Evolutionary conservation across 2,888 invertebrate genomes (phyloP), one percentile per base, ranked within the genome.

Genomic region (Drosophila siamana): DNA sequence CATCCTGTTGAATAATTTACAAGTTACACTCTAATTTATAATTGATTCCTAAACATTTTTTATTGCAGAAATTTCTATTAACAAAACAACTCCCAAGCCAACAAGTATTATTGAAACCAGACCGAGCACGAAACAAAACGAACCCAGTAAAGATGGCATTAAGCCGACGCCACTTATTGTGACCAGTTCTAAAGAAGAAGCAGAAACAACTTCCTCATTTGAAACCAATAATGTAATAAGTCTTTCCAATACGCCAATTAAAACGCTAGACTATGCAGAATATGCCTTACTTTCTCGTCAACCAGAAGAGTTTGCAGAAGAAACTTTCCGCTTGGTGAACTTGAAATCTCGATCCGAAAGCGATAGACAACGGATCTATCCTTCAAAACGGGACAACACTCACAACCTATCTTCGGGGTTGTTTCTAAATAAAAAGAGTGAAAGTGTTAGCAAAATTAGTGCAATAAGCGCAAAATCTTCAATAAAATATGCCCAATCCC

Each of bases 401-500:
- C 96, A 95, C 64, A 94, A 94, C 26, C 95, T 95, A 90, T 96
- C 96, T 0, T 94, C 96, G 1, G 97, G 97, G 4, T 93, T 97
- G 59, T 96, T 97, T 0, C 96, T 97, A 5, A 33, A 33, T 33
- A 96, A 96, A 85, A 93, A 97, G 54, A 97, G 96, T 43, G 97
- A 97, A 19, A 97, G 96, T 4, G 94, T 96, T 61, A 95, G 97
- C 4, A 95, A 95, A 89, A 96, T 96, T 86, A 97, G 97, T 1
- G 97, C 97, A 0, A 96, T 97, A 82, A 96, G 97, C 24, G 97
- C 97, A 3, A 96, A 95, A 89, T 96, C 97, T 85, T 95, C 96
- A 50, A 97, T 96, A 38, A 97, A 97, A 92, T 97, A 97, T 91
- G 97, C 97, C 2, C 97, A 97, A 92, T 95, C 96, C 8, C 92